Evolutionary conservation across 2,797 vertebrate genomes (phyloP).

Genomic region (Corythornis leucogaster): DNA sequence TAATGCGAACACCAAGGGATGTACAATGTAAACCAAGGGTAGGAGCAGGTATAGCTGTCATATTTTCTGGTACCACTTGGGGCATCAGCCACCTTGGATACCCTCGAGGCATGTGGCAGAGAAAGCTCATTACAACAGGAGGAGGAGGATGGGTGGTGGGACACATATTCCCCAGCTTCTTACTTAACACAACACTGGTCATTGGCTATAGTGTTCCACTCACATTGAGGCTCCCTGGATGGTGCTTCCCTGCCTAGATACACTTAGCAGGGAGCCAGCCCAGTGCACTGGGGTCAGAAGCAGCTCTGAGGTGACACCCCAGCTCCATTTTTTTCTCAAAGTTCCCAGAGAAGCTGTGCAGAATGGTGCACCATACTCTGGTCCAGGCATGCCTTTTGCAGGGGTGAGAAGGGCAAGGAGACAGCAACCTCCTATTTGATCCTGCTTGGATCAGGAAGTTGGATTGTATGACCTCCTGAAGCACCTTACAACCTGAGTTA

Average conservation of each 20-base stretch:
- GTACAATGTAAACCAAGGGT: not conserved
- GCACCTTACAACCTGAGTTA: not conserved
- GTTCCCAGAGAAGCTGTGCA: not conserved
- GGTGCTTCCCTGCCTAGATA: not conserved
- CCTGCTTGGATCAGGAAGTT: not conserved
- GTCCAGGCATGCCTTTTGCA: not conserved
- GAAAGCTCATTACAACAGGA: not conserved
- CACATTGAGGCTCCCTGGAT: not conserved
- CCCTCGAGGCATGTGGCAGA: not conserved
- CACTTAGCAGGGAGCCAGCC: not conserved
- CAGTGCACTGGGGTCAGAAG: not conserved
- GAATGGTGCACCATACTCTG: not conserved
- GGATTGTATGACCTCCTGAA: not conserved
- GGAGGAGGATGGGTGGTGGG: not conserved
- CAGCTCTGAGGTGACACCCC: not conserved
- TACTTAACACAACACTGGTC: not conserved
- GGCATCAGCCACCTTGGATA: not conserved
- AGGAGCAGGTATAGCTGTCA: not conserved
- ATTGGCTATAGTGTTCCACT: not conserved
- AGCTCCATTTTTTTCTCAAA: rapidly evolving
- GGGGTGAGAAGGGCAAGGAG: not conserved
- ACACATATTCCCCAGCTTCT: not conserved
- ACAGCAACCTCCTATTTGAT: not conserved
- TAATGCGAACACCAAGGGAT: not conserved
- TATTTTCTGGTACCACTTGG: not conserved